Evolutionary conservation across 2,888 invertebrate genomes (phyloP).

Genomic region (Epinotia demarniana): DNA sequence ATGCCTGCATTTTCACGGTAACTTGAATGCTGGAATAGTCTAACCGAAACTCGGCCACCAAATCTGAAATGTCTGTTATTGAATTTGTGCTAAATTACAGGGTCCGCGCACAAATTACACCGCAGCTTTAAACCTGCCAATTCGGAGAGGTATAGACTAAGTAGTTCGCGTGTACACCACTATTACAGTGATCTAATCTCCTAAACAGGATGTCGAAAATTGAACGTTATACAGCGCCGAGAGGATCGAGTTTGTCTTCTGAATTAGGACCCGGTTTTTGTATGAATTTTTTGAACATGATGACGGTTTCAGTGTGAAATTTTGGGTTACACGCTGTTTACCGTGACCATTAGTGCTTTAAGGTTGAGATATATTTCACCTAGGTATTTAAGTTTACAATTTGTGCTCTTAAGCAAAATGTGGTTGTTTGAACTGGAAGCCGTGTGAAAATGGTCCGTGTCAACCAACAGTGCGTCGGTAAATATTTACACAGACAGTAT

Average conservation of each 20-base stretch:
- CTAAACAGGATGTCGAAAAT: constrained; percentile 71
- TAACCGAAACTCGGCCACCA: background rate
- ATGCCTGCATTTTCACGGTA: constrained; percentile 48
- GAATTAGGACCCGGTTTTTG: constrained; percentile 51
- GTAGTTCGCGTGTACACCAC: constrained; percentile 51
- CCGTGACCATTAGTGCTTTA: constrained; percentile 32
- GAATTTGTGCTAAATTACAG: constrained; percentile 52
- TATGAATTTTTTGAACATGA: constrained; percentile 39
- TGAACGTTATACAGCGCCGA: constrained; percentile 55
- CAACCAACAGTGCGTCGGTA: constrained; percentile 48
- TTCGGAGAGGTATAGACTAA: constrained; percentile 55
- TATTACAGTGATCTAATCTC: constrained; percentile 73
- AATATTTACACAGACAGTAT: constrained; percentile 54
- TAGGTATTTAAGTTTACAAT: constrained; percentile 35
- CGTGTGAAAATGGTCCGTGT: constrained; percentile 55
- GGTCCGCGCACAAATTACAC: constrained; percentile 45
- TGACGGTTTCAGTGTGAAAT: constrained; percentile 48
- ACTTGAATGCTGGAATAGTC: constrained; percentile 18
- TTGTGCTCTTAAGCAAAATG: constrained; percentile 47
- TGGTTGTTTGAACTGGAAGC: constrained; percentile 38
- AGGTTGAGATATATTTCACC: constrained; percentile 26
- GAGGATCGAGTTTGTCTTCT: constrained; percentile 49
- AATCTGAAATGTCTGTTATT: constrained; percentile 22
- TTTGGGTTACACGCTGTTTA: constrained; percentile 46
- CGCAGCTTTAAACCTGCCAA: constrained; percentile 19